Evolutionary conservation across 1,140 invertebrate species (phyloP), one percentile per base, ranked within the genome.

Genomic region (Atta texana): DNA sequence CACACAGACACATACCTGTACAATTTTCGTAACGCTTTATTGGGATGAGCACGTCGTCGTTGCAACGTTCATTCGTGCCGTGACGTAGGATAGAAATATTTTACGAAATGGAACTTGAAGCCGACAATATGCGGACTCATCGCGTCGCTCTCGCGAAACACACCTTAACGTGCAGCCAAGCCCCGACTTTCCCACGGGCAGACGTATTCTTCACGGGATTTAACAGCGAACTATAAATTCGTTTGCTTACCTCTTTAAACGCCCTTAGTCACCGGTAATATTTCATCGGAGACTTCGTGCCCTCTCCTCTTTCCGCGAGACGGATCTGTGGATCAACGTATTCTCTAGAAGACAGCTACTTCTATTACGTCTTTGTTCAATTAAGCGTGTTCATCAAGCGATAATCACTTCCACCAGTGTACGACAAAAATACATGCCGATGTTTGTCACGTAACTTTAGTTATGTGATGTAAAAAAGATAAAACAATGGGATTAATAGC

Each of bases 21-120:
- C 80, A 84, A 84, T 84, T 84, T 84, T 84, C 80, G 80, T 34
- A 84, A 84, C 80, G 80, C 71, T 84, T 84, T 84, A 75, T 84
- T 63, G 80, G 69, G 69, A 84, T 84, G 80, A 75, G 80, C 80
- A 61, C 44, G 69, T 84, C 55, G 69, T 75, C 68, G 80, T 74
- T 82, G 80, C 68, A 74, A 31, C 66, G 12, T 57, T 72, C 78
- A 44, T n/a, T 14, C 53, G 68, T 34, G 39, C 24, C 55, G 57
- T 51, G 80, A 84, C 69, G 69, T 28, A 34, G 28, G 69, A 24
- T 61, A 75, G 80, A 84, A 84, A 84, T 84, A 84, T 84, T 84
- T 84, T 74, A 61, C 80, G 80, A 51, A 84, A 75, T 84, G 24
- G 80, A 61, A 61, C 68, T 74, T 74, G 68, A 59, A 74, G 39